A percentile compares a stretch with the other conserved stretches of the same genome.
These are phyloP conservation scores for Bufo bufo DNA, from an alignment of 2,113 vertebrate species.

Conservation along the genomic window DNA sequence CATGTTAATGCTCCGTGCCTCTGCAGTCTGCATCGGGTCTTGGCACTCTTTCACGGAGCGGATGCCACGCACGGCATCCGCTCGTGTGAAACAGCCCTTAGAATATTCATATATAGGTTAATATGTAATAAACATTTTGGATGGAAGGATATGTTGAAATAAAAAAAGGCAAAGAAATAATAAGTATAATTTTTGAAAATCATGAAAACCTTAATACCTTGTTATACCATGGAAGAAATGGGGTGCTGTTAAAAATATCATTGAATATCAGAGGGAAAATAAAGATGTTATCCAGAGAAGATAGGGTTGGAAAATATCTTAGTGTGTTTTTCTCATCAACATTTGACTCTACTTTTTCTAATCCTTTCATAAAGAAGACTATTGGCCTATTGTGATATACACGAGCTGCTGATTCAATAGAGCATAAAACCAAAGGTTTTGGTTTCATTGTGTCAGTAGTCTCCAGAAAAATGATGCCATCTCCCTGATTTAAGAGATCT, in stretches of 20 bases:
- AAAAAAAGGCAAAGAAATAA: not conserved
- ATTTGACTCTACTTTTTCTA: constrained; percentile 42
- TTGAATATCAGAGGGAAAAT: constrained; percentile 74
- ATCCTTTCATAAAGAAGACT: constrained; percentile 74
- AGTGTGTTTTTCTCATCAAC: constrained; percentile 60
- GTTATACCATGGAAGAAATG: constrained; percentile 73
- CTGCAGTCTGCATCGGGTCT: too few relatives aligned
- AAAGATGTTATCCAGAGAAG: constrained; percentile 74
- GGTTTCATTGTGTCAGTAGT: constrained; percentile 71
- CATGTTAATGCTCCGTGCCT: too few relatives aligned
- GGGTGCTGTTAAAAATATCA: constrained; percentile 72
- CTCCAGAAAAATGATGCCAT: constrained; percentile 75
- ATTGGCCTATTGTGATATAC: constrained; percentile 68
- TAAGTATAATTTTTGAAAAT: not conserved
- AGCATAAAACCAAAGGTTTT: constrained; percentile 68
- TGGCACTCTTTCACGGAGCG: too few relatives aligned
- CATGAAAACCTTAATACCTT: constrained; percentile 42
- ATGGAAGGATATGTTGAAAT: too few relatives aligned
- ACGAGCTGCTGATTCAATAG: constrained; percentile 75
- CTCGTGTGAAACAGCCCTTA: too few relatives aligned
- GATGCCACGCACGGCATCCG: too few relatives aligned
- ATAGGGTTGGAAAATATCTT: constrained; percentile 67
- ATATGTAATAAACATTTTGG: too few relatives aligned
- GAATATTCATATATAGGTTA: too few relatives aligned
- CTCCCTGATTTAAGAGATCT: constrained; percentile 62